Conservation (phyloP, 2,797 vertebrate species). For the Anas flavirostris region DNA sequence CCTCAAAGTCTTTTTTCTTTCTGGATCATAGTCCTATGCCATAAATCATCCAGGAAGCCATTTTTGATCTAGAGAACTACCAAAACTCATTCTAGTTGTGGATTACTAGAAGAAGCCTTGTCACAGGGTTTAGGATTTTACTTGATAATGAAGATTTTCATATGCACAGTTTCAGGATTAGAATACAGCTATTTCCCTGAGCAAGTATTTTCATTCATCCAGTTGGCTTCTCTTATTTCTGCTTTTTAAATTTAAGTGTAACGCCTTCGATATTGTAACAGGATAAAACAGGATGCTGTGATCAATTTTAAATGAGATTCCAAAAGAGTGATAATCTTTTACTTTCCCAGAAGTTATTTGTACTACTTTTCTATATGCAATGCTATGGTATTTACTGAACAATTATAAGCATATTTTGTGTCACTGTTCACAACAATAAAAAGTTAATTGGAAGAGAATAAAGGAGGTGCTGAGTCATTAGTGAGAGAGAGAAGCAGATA, state of each 20-base stretch:
- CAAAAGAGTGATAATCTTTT: not conserved
- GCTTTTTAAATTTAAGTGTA: not conserved
- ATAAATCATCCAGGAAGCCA: not conserved
- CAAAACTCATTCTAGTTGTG: constrained; percentile 15
- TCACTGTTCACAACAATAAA: constrained; percentile 64
- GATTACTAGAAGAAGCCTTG: constrained; percentile 1
- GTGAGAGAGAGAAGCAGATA: constrained; percentile 47
- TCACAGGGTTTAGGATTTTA: not conserved
- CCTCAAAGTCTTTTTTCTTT: constrained; percentile 25
- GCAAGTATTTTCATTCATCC: constrained; percentile 7
- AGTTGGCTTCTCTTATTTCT: not conserved
- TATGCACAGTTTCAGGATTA: constrained; percentile 2
- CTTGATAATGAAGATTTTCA: constrained; percentile 46
- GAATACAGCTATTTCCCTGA: constrained; percentile 10
- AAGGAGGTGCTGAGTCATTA: constrained; percentile 60
- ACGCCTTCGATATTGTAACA: constrained; percentile 34
- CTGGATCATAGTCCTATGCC: not conserved
- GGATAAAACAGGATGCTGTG: not conserved
- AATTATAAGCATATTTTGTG: constrained; percentile 53
- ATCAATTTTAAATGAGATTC: constrained; percentile 53
- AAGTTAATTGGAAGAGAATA: not conserved
- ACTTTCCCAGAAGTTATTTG: constrained; percentile 55
- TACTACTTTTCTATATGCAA: constrained; percentile 14
- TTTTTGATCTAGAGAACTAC: not conserved
- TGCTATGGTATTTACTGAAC: constrained; percentile 3